Base-by-base conservation (phyloP, 1,140 invertebrate species). In the Drosophila tropicalis region DNA sequence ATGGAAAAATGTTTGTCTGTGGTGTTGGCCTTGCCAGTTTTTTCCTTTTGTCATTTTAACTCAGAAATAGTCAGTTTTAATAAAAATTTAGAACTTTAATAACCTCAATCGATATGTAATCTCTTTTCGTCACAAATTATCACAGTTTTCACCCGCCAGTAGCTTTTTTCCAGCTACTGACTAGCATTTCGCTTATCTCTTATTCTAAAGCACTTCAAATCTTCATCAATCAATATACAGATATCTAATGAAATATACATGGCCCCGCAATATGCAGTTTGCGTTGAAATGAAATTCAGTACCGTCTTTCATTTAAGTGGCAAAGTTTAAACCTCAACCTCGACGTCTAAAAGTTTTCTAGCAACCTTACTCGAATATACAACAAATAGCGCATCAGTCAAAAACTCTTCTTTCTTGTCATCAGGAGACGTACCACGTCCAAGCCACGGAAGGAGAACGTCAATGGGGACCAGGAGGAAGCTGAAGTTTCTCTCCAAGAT, bases 351-450 rank as follows among this genome's bases (percentile, higher is more conserved):
- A 87, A 87, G 72, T 87, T 82, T 73, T 57, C 68, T 63, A 66
- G 19, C 15, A 29, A 32, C 62, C 61, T 32, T 12, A 55, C 65
- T 72, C 57, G 67, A 63, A 70, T 69, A 58, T 74, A 61, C 72
- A 87, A 79, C 83, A 87, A 82, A 86, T 73, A 76, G 79, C 76
- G 79, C 83, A 86, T 87, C 83, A 86, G 83, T 86, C 83, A 86
- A 87, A 76, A 86, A 86, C 81, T 80, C 76, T 87, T 87, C 81
- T 83, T 83, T 76, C 83, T 81, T 86, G 83, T 87, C 83, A 87
- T 86, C 83, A 58, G 76, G 56, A 73, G 79, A 87, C 83, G 76
- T 79, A 83, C 70, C 83, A 83, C 76, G 83, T 87, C 76, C 76
- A 67, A 76, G 62, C 57, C 13, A 40, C 7, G 55, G 66, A 54